phyloP scores from a whole-genome alignment of 2,888 invertebrate genomes.

The Anorthoa munda region DNA sequence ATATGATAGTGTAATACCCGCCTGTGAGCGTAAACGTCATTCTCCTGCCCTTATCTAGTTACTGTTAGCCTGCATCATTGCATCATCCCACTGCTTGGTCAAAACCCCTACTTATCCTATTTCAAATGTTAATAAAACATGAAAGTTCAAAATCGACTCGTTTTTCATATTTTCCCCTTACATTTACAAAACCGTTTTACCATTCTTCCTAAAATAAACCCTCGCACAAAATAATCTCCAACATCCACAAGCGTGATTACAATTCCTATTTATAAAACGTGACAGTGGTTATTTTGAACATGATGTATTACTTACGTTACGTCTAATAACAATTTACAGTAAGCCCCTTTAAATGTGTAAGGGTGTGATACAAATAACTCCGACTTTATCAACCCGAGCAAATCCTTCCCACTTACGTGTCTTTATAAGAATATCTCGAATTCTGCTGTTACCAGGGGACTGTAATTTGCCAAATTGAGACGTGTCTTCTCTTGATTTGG shows the following conservation, averaged over 20 bases:
- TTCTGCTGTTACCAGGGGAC: conserved; percentile 42
- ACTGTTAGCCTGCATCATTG: too few relatives aligned
- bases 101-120: too few relatives aligned
- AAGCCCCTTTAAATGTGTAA: conserved; percentile 9
- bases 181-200: not conserved
- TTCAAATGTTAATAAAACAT: too few relatives aligned
- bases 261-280: conserved; percentile 19
- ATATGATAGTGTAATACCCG: too few relatives aligned
- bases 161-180: too few relatives aligned
- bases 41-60: too few relatives aligned
- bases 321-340: conserved; percentile 24
- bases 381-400: conserved; percentile 26
- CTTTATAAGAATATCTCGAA: conserved; percentile 57
- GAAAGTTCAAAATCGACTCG: too few relatives aligned
- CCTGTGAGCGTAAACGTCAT: too few relatives aligned
- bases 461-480: conserved; percentile 68
- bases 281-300: conserved; percentile 19
- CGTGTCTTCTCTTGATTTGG: conserved; percentile 40
- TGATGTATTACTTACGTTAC: conserved; percentile 24
- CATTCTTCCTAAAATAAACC: not conserved
- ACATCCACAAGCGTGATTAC: conserved; percentile 10
- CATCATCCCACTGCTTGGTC: too few relatives aligned
- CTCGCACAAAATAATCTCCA: conserved; percentile 1
- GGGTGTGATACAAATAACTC: conserved; percentile 34
- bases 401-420: conserved; percentile 42